These are phyloP conservation scores for Tenthredo livida DNA, from an alignment of 2,888 invertebrate genomes.

Conservation along the genomic window DNA sequence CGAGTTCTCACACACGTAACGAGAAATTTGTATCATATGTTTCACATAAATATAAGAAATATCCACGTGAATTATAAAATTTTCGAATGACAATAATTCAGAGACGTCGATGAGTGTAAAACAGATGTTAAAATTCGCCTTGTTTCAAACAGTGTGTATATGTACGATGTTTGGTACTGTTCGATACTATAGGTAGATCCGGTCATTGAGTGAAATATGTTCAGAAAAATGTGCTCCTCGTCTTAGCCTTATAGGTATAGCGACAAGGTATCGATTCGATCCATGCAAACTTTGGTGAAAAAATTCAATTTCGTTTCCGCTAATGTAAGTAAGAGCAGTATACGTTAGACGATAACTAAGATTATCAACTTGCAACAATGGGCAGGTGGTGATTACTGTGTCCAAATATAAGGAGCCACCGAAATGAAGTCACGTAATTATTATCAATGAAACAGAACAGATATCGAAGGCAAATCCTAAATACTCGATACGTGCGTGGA, in stretches of 20 bases:
- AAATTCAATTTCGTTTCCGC: neutral
- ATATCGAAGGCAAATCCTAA: neutral
- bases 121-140: conserved; percentile 36
- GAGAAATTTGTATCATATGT: neutral
- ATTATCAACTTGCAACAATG: conserved; percentile 35
- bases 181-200: neutral
- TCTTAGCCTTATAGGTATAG: neutral
- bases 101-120: neutral
- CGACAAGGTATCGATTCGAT: neutral
- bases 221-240: conserved; percentile 9
- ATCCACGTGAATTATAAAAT: neutral
- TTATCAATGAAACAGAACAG: neutral
- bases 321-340: neutral
- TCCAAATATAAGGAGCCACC: conserved; percentile 45
- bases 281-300: neutral
- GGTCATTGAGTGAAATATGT: neutral
- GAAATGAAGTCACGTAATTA: neutral
- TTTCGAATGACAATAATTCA: neutral
- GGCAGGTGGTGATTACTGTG: conserved; percentile 52
- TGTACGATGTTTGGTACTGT: neutral
- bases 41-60: conserved; percentile 16
- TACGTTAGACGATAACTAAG: conserved; percentile 8
- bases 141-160: neutral
- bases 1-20: neutral
- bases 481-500: neutral